A percentile compares a stretch with the other conserved stretches of the same genome.
These are phyloP conservation scores for Galeruca laticollis DNA, from an alignment of 2,888 invertebrate genomes.

Conservation along the genomic window DNA sequence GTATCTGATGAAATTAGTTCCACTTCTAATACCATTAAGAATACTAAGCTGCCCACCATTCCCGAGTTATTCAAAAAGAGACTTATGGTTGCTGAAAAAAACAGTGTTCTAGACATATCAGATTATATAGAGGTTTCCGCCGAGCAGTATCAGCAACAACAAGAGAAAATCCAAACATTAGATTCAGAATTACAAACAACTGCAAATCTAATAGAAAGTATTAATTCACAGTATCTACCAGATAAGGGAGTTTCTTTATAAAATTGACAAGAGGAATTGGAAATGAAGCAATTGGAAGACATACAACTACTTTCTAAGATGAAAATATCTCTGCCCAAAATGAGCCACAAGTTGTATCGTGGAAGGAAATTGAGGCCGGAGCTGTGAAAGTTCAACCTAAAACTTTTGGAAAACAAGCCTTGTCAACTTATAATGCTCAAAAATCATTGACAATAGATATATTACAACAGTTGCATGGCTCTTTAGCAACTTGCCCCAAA, in stretches of 20 bases:
- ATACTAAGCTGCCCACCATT: conserved; percentile 8
- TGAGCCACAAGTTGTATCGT: conserved; percentile 57
- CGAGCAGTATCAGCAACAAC: conserved; percentile 30
- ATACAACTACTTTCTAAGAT: conserved; percentile 69
- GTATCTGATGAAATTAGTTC: conserved; percentile 15
- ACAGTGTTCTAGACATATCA: too few species aligned
- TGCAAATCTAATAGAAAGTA: conserved; percentile 49
- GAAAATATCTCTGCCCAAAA: conserved; percentile 65
- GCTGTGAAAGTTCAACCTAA: conserved; percentile 70
- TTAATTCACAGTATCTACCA: conserved; percentile 68
- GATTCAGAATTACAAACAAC: conserved; percentile 44
- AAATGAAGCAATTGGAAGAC: conserved; percentile 67
- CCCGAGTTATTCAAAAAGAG: conserved; percentile 24
- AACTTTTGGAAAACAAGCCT: conserved; percentile 73
- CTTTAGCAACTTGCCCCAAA: conserved; percentile 76
- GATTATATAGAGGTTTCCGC: conserved; percentile 6
- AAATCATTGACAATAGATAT: conserved; percentile 79
- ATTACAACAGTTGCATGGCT: conserved; percentile 78
- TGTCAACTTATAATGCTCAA: conserved; percentile 77
- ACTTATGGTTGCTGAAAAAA: conserved; percentile 25
- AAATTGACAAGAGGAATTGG: conserved; percentile 66
- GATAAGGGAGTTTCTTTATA: conserved; percentile 75
- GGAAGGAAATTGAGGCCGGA: conserved; percentile 71
- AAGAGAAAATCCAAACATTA: conserved; percentile 39
- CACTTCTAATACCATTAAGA: conserved; percentile 19